Base-by-base conservation (phyloP, 2,113 vertebrate genomes). In the Pelodiscus sinensis region DNA sequence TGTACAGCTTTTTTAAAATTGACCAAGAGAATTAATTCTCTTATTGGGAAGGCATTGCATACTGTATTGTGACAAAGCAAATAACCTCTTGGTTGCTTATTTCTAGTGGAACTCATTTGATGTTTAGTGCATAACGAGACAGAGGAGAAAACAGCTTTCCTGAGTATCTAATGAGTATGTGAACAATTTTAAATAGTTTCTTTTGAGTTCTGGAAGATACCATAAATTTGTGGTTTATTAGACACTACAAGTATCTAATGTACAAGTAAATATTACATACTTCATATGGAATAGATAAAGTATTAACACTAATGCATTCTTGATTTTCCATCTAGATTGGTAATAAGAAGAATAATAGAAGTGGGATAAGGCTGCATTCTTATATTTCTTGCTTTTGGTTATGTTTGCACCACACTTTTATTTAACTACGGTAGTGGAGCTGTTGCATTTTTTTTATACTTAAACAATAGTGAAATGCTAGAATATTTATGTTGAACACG, bases 201-300 rank as follows among this genome's bases (percentile, higher is more conserved):
- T 15, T 77, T 92, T 93, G 83, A 73, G 71, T 85, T 81, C 89
- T 92, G 90, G 86, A 73, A 93, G 55, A 87, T 88, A 31, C 78
- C 75, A 58, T 22, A 90, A 78, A 93, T 96, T 87, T 87, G 92
- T 95, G 94, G 91, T 90, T 96, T 95, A 92, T 84, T 78, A 91
- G 95, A 92, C 90, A 93, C 65, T 93, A 14, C 89, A 50, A 50
- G 24, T 25, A 6, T 50, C 38, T 77, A 14, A 82, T n/a, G n/a
- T 68, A 82, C 1, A 8, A 75, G n/a, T 15, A 90, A 55, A 79
- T 29, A 3, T 8, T 58, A 10, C 38, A 27, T 8, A 9, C 15
- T 82, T 44, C 35, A 60, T 29, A 82, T 27, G 25, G 22, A 8
- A 50, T 56, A 44, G 27, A 24, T 21, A 68, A 52, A 1, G 1